phyloP scores from a whole-genome alignment of 2,113 vertebrate genomes.

The Phoxinus phoxinus region DNA sequence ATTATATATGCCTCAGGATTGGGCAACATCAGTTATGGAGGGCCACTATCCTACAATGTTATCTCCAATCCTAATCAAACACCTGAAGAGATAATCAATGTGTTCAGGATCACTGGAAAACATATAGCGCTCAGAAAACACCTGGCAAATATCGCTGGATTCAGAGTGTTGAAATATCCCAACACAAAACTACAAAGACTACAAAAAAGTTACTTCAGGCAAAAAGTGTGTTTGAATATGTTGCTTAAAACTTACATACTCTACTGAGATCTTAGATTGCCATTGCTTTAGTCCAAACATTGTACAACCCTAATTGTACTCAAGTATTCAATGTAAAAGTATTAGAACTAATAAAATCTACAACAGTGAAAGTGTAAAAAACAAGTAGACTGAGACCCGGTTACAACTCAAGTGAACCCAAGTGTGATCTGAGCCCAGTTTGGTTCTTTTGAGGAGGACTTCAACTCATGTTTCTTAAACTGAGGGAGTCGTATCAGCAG shows the following conservation, averaged over 20 bases:
- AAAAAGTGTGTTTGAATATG: neutral
- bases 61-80: too few relatives aligned
- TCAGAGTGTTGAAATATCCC: neutral
- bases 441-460: neutral
- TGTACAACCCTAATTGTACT: neutral
- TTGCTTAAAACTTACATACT: too few relatives aligned
- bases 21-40: too few relatives aligned
- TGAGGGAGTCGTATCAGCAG: neutral
- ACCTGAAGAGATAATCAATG: too few relatives aligned
- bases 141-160: neutral
- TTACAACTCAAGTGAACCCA: neutral
- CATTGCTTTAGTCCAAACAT: neutral
- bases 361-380: neutral
- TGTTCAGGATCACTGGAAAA: too few relatives aligned
- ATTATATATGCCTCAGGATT: too few relatives aligned
- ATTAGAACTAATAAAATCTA: neutral
- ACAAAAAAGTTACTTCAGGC: neutral
- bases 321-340: neutral
- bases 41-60: too few relatives aligned
- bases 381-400: neutral
- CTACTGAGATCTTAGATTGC: neutral
- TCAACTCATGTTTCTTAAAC: neutral
- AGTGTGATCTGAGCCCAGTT: neutral
- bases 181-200: neutral
- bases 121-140: neutral